Percentiles rank a stretch among this genome's conserved stretches.
Evolutionary conservation across 1,140 invertebrate species (phyloP).

Genomic region (Aradophagus sp.): DNA sequence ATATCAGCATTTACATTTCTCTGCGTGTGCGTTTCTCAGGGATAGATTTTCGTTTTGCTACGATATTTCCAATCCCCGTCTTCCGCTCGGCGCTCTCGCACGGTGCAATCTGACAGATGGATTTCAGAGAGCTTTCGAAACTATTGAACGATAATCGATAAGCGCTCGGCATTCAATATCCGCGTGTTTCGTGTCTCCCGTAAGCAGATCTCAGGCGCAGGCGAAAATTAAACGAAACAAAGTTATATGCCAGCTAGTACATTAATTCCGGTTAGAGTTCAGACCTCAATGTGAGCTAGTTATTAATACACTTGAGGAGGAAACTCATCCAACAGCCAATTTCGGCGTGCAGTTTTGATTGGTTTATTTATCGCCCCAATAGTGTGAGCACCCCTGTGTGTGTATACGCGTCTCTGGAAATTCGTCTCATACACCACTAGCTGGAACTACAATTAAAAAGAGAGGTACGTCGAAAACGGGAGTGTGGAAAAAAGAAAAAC

Average conservation of each 20-base stretch:
- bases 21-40: constrained; percentile 1
- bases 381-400: no score
- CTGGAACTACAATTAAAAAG: no score
- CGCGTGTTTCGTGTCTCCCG: constrained; percentile 20
- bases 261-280: constrained; percentile 43
- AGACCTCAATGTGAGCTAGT: constrained; percentile 33
- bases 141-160: constrained; percentile 46
- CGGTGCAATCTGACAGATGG: constrained; percentile 42
- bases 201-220: constrained; percentile 33
- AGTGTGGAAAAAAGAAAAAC: no score
- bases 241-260: constrained; percentile 26
- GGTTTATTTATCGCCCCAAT: constrained; percentile 28
- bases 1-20: no score
- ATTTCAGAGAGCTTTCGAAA: constrained; percentile 43
- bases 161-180: constrained; percentile 16
- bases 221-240: constrained; percentile 41
- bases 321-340: constrained; percentile 31
- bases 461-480: no score
- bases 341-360: constrained; percentile 20
- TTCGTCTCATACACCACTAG: no score
- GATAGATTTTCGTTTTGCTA: constrained; percentile 16
- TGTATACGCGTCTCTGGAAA: no score
- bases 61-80: constrained; percentile 22
- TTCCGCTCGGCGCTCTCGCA: constrained; percentile 4
- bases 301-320: constrained; percentile 36